These are phyloP conservation scores for Lepidonotus clava DNA, from an alignment of 2,888 invertebrate genomes.

Conservation along the genomic window DNA sequence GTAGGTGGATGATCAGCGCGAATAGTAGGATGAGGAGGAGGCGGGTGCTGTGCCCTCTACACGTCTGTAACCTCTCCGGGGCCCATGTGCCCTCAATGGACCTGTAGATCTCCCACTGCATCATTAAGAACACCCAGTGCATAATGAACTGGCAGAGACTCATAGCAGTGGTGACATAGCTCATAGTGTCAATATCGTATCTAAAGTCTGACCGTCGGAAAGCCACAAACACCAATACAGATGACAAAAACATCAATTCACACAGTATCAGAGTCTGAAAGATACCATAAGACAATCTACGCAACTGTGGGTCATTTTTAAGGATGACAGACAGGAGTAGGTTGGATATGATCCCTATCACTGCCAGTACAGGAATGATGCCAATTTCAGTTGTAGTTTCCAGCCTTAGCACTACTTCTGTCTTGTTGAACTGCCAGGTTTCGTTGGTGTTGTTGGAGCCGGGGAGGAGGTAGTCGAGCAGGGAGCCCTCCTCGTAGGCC, in stretches of 20 bases:
- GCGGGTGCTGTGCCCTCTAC: neutral
- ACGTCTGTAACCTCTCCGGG: slow-evolving; percentile 48
- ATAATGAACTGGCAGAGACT: slow-evolving; percentile 56
- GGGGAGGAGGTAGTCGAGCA: neutral
- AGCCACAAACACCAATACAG: slow-evolving; percentile 40
- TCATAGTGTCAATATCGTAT: slow-evolving; percentile 40
- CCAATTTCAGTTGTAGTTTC: slow-evolving; percentile 49
- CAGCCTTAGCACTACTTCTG: neutral
- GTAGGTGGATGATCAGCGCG: slow-evolving; percentile 50
- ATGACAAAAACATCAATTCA: slow-evolving; percentile 36
- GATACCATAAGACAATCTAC: slow-evolving; percentile 33
- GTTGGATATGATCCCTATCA: slow-evolving; percentile 56
- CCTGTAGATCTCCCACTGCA: slow-evolving; percentile 53
- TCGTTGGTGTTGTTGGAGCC: neutral
- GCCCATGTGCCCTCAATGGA: neutral
- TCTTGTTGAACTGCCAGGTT: slow-evolving; percentile 31
- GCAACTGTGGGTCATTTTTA: slow-evolving; percentile 35
- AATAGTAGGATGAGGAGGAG: slow-evolving; percentile 17
- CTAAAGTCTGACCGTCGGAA: slow-evolving; percentile 18
- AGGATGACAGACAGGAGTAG: slow-evolving; percentile 31
- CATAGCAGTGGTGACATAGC: slow-evolving; percentile 1
- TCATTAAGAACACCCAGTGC: slow-evolving; percentile 60
- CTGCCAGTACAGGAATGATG: slow-evolving; percentile 44
- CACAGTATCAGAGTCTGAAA: slow-evolving; percentile 46
- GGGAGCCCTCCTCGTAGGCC: neutral